A percentile compares a stretch with the other conserved stretches of the same genome.
phyloP scores from a whole-genome alignment of 2,113 vertebrate species.

The Struthidea cinerea region DNA sequence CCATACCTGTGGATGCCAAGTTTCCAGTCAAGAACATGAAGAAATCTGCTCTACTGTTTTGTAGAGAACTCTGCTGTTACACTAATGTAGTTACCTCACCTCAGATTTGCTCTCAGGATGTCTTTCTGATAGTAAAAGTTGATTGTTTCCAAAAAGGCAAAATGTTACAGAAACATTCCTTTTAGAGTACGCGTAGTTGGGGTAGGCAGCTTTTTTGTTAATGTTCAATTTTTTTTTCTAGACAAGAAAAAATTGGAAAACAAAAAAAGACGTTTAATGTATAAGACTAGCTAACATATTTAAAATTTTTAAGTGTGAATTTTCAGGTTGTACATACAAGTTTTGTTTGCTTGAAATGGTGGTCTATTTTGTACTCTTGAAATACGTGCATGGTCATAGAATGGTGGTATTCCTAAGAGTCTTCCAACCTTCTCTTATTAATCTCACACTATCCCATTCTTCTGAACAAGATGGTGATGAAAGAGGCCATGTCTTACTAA shows the following conservation, averaged over 20 bases:
- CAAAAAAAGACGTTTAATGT: neutral
- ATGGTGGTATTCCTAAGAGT: neutral
- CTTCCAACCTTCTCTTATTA: neutral
- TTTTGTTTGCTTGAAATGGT: neutral
- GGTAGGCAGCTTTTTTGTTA: neutral
- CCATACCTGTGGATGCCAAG: neutral
- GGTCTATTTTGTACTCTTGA: neutral
- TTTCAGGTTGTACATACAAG: neutral
- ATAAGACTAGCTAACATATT: neutral
- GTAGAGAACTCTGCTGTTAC: neutral
- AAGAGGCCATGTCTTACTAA: neutral
- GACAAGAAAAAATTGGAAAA: neutral
- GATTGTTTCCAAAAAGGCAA: neutral
- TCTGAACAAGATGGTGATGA: neutral
- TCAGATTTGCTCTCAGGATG: neutral
- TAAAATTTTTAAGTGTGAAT: neutral
- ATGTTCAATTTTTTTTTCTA: neutral
- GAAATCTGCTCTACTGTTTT: neutral
- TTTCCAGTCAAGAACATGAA: neutral
- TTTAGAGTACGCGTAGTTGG: neutral
- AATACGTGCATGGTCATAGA: neutral
- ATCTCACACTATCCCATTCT: neutral
- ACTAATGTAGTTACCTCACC: neutral
- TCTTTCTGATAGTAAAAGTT: neutral
- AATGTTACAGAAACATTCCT: accelerated